Evolutionary conservation across 2,888 invertebrate genomes (phyloP), one percentile per base, ranked within the genome.

Genomic region (Ophion slaviceki): DNA sequence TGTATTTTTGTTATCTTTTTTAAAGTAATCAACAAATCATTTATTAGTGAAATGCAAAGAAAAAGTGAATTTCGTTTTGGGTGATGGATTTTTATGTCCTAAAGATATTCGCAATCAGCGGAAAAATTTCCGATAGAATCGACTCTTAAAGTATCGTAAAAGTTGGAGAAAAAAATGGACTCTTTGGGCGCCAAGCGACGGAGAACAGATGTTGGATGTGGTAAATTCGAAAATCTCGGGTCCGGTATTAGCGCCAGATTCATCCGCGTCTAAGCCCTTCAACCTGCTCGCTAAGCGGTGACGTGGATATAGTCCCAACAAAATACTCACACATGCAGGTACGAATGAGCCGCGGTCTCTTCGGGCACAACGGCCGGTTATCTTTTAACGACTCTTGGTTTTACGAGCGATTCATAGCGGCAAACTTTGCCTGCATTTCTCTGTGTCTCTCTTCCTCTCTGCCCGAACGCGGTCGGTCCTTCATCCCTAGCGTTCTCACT

Each of bases 321-420:
- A 17, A 36, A 40, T 36, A 57, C 57, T 47, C 67, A 67, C 77
- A 57, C 64, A 24, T 20, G 28, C n/a, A 24, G 47, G 11, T 8
- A 64, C 47, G 64, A 76, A 53, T 32, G 40, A 70, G 40, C 79
- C 79, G 83, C 83, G 83, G 86, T 83, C 80, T 78, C 87, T 87
- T 85, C 85, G 87, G 85, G 85, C 83, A 85, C 82, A 74, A 83
- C 86, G 87, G 80, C 80, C 81, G 87, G 87, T 88, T 89, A 88
- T 89, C 88, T 87, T 89, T 90, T 90, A 90, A 90, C 90, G 90
- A 90, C 87, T 80, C 77, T 75, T 82, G 82, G 85, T 83, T 90
- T 90, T 90, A 90, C 90, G 89, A 90, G 88, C 89, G 86, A 89
- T 88, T 85, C 87, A 84, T 86, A 88, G 86, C 86, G 86, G 86